phyloP scores from a whole-genome alignment of 2,113 vertebrate species.

The Pangasianodon hypophthalmus region DNA sequence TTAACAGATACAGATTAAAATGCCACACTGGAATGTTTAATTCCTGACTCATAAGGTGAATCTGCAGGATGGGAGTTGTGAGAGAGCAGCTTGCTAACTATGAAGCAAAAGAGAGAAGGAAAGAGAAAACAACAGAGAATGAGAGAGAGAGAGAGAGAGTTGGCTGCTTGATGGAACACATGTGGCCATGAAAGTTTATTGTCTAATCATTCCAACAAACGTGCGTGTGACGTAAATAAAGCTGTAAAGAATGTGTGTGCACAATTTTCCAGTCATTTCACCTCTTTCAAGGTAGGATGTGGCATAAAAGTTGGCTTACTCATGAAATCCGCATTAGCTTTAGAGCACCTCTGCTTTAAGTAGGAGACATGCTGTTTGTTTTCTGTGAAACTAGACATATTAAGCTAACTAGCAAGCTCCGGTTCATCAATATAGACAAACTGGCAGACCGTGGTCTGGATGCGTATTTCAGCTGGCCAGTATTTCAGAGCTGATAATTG shows the following conservation, averaged over 20 bases:
- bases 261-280: slow-evolving; percentile 28
- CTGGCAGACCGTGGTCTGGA: not conserved
- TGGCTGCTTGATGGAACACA: slow-evolving; percentile 20
- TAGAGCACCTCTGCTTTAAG: not conserved
- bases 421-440: not conserved
- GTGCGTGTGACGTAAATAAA: slow-evolving; percentile 28
- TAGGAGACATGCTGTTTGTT: not conserved
- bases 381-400: not conserved
- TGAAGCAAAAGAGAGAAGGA: not conserved
- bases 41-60: slow-evolving; percentile 28
- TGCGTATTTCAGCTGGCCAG: not conserved
- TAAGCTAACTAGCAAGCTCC: not conserved
- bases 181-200: slow-evolving; percentile 33
- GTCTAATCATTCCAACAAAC: slow-evolving; percentile 24
- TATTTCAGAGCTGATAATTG: not conserved
- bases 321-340: not conserved
- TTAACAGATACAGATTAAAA: not conserved
- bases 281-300: slow-evolving; percentile 1
- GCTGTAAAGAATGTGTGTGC: slow-evolving; percentile 11
- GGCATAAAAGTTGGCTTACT: slow-evolving; percentile 30
- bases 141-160: not conserved
- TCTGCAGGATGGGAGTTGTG: not conserved
- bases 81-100: not conserved
- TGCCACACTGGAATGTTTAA: slow-evolving; percentile 8
- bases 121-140: not conserved